Percentiles rank a stretch among this genome's conserved stretches.
Conservation (phyloP, 2,797 vertebrate species). For the Geotrypetes seraphini region DNA sequence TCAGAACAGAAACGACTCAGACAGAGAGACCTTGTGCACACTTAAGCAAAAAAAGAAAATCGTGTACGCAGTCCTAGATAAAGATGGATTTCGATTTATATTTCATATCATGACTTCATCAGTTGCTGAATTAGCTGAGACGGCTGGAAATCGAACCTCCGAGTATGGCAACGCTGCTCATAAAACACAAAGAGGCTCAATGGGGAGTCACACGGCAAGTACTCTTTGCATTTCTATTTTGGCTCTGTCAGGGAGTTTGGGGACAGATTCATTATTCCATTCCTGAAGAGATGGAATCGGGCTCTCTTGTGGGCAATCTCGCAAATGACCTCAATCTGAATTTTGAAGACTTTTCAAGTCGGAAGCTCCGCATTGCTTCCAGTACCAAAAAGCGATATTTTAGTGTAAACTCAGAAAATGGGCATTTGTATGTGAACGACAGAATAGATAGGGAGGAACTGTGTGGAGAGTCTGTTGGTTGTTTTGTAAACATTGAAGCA, state of each 20-base stretch:
- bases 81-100: no score
- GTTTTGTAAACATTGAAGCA: slow-evolving; percentile 30
- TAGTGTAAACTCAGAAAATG: slow-evolving; percentile 45
- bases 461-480: slow-evolving; percentile 12
- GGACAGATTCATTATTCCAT: slow-evolving; percentile 68
- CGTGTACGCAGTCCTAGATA: no score
- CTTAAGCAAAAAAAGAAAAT: no score
- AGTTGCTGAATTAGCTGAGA: no score
- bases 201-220: neutral
- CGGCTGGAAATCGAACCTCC: no score
- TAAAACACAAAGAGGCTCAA: no score
- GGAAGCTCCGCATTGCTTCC: slow-evolving; percentile 40
- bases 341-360: slow-evolving; percentile 3
- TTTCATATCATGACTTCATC: no score
- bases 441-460: slow-evolving; percentile 58
- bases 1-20: neutral
- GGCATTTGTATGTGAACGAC: slow-evolving; percentile 45
- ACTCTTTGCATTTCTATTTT: slow-evolving; percentile 1
- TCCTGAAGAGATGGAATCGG: slow-evolving; percentile 62
- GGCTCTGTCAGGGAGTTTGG: slow-evolving; percentile 1
- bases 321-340: slow-evolving; percentile 57
- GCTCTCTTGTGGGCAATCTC: slow-evolving; percentile 66
- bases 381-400: slow-evolving; percentile 43
- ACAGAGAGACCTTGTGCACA: no score
- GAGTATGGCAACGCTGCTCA: no score